A percentile compares a stretch with the other conserved stretches of the same genome.
Evolutionary conservation across 2,113 vertebrate species (phyloP).

Genomic region (Pionites leucogaster): DNA sequence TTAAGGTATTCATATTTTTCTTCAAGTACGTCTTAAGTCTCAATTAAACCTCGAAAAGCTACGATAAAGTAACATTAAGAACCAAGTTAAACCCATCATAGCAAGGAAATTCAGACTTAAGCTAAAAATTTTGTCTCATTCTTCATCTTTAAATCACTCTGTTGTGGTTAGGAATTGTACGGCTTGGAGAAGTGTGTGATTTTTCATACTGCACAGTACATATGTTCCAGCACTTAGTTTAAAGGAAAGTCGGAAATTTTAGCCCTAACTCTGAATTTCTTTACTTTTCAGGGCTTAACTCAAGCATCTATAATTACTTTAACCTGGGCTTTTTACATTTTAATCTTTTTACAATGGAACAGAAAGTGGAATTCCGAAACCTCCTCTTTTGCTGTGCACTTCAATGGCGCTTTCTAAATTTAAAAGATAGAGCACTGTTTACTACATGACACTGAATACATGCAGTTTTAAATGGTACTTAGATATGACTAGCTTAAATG

Average conservation of each 20-base stretch:
- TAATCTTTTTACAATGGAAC: conserved; percentile 28
- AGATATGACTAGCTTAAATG: conserved; percentile 61
- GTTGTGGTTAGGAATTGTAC: conserved; percentile 49
- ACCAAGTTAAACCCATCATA: conserved; percentile 64
- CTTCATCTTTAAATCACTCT: conserved; percentile 71
- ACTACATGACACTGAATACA: conserved; percentile 37
- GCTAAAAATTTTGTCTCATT: conserved; percentile 61
- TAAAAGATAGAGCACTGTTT: conserved; percentile 39
- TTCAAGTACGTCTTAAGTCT: conserved; percentile 71
- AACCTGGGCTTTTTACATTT: conserved; percentile 22
- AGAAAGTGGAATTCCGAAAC: background rate
- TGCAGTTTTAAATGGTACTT: conserved; percentile 69
- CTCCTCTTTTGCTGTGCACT: conserved; percentile 31
- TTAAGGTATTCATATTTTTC: conserved; percentile 72
- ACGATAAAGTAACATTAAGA: conserved; percentile 77
- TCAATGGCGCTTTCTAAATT: background rate
- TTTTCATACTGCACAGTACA: conserved; percentile 54
- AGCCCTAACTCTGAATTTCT: conserved; percentile 65
- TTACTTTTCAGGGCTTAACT: conserved; percentile 65
- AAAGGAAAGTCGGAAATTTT: conserved; percentile 67
- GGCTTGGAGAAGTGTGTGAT: conserved; percentile 57
- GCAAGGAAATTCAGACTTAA: conserved; percentile 66
- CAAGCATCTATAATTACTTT: conserved; percentile 62
- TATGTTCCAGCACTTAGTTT: conserved; percentile 61
- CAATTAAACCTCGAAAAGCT: conserved; percentile 72